Evolutionary conservation across 1,140 invertebrate species (phyloP), one percentile per base, ranked within the genome.

Genomic region (Atta texana): DNA sequence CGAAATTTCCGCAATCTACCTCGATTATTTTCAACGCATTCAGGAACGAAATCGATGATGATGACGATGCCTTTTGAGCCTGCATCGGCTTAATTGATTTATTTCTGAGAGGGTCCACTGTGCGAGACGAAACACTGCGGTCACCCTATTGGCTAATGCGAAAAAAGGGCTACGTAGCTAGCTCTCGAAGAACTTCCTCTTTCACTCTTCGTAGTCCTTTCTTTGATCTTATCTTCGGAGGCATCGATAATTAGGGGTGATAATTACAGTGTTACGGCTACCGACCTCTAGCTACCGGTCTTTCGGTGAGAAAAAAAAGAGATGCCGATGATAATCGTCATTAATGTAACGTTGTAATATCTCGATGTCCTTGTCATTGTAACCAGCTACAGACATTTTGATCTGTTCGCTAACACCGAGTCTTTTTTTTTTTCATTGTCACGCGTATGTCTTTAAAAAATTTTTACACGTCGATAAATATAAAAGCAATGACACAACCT

Each of bases 51-150:
- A 63, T 64, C 78, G 85, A 89, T 80, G 84, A 91, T 80, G 90
- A 91, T 91, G 90, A 91, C 90, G 84, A 61, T 90, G 89, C 90
- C 87, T 72, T 90, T 91, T 89, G 86, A 86, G 71, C 76, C 90
- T 87, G 90, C 87, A 88, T 91, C 87, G 85, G 89, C 90, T 91
- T 91, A 91, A 91, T 91, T 91, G 90, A 91, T 91, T 91, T 91
- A 91, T 91, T 91, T 90, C 90, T 85, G 85, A 90, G 84, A 88
- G 89, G 89, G 89, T 78, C 77, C 85, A 76, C 28, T 51, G 63
- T 51, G 63, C 21, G 85, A 78, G 77, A 85, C 59, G 88, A 57
- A 77, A 66, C 61, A 86, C 63, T 78, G 74, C 85, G 72, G 44
- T 61, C 63, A 34, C 75, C 78, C 68, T 66, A 88, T 89, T 89